Conservation (phyloP, 2,888 invertebrate genomes). For the Taenaris catops region DNA sequence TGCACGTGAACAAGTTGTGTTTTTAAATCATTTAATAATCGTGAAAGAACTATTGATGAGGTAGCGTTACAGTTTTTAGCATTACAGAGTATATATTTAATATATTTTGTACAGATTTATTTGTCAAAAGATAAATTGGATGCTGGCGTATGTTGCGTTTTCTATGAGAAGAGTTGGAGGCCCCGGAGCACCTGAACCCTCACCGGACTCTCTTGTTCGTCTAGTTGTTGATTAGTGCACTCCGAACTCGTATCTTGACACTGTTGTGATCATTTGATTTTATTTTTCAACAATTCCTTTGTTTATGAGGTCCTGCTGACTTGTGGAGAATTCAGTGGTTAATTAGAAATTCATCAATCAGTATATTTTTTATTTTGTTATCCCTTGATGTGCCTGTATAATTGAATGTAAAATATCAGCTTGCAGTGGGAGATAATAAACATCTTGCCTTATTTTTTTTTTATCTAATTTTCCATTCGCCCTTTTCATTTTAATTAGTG, state of each 20-base stretch:
- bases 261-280: slow-evolving; percentile 43
- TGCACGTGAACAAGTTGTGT: slow-evolving; percentile 76
- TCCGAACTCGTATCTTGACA: slow-evolving; percentile 6
- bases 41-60: slow-evolving; percentile 76
- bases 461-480: slow-evolving; percentile 59
- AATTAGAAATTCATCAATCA: slow-evolving; percentile 74
- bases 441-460: slow-evolving; percentile 71
- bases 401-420: slow-evolving; percentile 62
- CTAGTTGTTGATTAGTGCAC: slow-evolving; percentile 31
- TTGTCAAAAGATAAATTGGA: slow-evolving; percentile 81
- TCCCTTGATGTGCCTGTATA: slow-evolving; percentile 72
- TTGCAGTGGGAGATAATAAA: slow-evolving; percentile 74
- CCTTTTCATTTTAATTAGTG: slow-evolving; percentile 31
- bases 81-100: slow-evolving; percentile 81
- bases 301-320: slow-evolving; percentile 75
- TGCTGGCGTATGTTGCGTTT: slow-evolving; percentile 78
- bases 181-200: too few species aligned
- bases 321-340: slow-evolving; percentile 75
- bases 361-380: slow-evolving; percentile 77
- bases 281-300: slow-evolving; percentile 71
- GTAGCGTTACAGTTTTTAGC: slow-evolving; percentile 80
- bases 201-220: slow-evolving; percentile 55
- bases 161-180: slow-evolving; percentile 68
- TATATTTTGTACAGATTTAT: slow-evolving; percentile 81
- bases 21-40: slow-evolving; percentile 78